Percentiles rank a stretch among this genome's conserved stretches.
phyloP scores from a whole-genome alignment of 2,888 invertebrate species.

The Harpalus rubripes region DNA sequence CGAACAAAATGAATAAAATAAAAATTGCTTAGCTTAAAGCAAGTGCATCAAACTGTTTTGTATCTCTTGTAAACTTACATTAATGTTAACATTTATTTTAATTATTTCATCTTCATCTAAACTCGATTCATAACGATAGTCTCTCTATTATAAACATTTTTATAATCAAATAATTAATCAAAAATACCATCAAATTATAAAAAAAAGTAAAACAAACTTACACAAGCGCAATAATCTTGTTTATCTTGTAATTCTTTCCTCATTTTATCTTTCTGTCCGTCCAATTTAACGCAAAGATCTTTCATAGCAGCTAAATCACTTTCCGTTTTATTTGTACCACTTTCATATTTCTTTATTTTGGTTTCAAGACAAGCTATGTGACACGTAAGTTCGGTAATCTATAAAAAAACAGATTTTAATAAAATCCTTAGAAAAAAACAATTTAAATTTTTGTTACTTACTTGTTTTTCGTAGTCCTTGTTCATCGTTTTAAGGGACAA shows the following conservation, averaged over 20 bases:
- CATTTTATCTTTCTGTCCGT: slow-evolving; percentile 84
- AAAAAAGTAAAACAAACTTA: slow-evolving; percentile 72
- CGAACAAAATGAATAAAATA: neutral
- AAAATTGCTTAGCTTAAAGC: neutral
- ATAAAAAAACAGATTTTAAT: slow-evolving; percentile 4
- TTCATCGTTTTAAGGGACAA: slow-evolving; percentile 79
- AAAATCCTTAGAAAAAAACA: no score
- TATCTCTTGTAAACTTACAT: slow-evolving; percentile 27
- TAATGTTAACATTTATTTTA: slow-evolving; percentile 60
- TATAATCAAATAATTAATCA: neutral
- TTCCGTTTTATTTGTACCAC: slow-evolving; percentile 81
- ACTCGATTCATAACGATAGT: slow-evolving; percentile 42
- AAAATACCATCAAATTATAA: neutral
- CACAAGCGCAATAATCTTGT: slow-evolving; percentile 77
- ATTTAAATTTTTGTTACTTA: no score
- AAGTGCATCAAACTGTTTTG: neutral
- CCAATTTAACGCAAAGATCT: slow-evolving; percentile 82
- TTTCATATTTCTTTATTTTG: slow-evolving; percentile 81
- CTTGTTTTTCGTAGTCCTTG: slow-evolving; percentile 81
- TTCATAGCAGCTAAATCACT: slow-evolving; percentile 81
- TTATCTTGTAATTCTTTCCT: slow-evolving; percentile 79
- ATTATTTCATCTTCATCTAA: slow-evolving; percentile 48
- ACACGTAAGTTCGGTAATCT: slow-evolving; percentile 75
- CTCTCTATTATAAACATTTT: slow-evolving; percentile 53
- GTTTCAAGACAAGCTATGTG: slow-evolving; percentile 83